These are phyloP conservation scores for Aramus guarauna DNA, from an alignment of 2,113 vertebrate genomes.

Conservation along the genomic window DNA sequence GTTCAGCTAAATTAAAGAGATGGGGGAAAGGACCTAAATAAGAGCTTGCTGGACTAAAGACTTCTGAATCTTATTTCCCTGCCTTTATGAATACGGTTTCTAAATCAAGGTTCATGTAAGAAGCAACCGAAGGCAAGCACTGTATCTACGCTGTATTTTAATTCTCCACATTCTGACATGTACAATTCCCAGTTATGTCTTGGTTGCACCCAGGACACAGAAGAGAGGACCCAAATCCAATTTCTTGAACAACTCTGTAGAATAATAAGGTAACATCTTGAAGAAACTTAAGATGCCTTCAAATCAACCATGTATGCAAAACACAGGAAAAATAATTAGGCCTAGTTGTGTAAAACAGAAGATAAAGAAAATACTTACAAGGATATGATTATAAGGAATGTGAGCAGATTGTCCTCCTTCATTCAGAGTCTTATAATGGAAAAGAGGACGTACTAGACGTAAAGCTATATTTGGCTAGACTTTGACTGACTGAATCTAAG, in stretches of 20 bases:
- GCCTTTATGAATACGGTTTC: neutral
- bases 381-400: neutral
- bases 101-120: neutral
- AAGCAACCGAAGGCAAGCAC: neutral
- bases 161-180: neutral
- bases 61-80: neutral
- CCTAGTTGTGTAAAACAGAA: neutral
- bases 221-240: neutral
- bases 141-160: neutral
- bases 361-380: neutral
- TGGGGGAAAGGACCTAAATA: neutral
- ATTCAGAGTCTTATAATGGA: neutral
- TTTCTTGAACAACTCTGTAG: neutral
- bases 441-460: neutral
- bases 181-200: neutral
- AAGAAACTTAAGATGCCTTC: neutral
- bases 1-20: neutral
- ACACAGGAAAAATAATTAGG: neutral
- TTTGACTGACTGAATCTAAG: neutral
- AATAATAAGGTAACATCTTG: neutral
- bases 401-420: neutral
- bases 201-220: neutral
- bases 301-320: neutral
- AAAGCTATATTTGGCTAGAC: constrained; percentile 6
- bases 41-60: neutral